These are phyloP conservation scores for Rosalia funebris DNA, from an alignment of 2,888 invertebrate genomes.

Conservation along the genomic window DNA sequence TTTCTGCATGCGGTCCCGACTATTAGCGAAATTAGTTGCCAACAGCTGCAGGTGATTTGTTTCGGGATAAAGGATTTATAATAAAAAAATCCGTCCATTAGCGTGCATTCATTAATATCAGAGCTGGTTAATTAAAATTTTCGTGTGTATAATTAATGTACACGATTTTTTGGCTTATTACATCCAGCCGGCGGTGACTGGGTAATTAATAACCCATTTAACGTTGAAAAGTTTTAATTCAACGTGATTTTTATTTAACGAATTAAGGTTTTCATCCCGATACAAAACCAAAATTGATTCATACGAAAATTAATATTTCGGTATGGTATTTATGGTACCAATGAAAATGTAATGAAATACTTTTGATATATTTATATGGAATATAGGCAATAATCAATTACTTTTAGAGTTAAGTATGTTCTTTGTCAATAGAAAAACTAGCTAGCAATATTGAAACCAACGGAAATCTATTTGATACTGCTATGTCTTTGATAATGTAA, in stretches of 20 bases:
- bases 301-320: too few relatives aligned
- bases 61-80: conserved; percentile 40
- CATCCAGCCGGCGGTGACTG: neutral
- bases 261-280: neutral
- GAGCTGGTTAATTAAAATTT: conserved; percentile 18
- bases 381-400: too few relatives aligned
- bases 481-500: too few relatives aligned
- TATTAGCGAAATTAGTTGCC: conserved; percentile 43
- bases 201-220: conserved; percentile 5
- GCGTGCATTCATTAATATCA: conserved; percentile 32
- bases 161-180: conserved; percentile 13
- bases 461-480: too few relatives aligned
- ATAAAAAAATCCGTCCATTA: conserved; percentile 30
- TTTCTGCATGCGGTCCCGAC: conserved; percentile 19
- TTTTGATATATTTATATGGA: too few relatives aligned
- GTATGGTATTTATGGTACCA: too few relatives aligned
- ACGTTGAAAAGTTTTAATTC: conserved; percentile 3
- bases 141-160: conserved; percentile 17
- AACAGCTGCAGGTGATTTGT: conserved; percentile 48
- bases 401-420: too few relatives aligned
- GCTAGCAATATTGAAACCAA: too few relatives aligned
- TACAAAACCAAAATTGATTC: too few relatives aligned
- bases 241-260: neutral
- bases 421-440: too few relatives aligned
- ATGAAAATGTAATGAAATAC: too few relatives aligned